Base-by-base conservation (phyloP, 1,140 invertebrate species). In the Caenorhabditis brenneri region DNA sequence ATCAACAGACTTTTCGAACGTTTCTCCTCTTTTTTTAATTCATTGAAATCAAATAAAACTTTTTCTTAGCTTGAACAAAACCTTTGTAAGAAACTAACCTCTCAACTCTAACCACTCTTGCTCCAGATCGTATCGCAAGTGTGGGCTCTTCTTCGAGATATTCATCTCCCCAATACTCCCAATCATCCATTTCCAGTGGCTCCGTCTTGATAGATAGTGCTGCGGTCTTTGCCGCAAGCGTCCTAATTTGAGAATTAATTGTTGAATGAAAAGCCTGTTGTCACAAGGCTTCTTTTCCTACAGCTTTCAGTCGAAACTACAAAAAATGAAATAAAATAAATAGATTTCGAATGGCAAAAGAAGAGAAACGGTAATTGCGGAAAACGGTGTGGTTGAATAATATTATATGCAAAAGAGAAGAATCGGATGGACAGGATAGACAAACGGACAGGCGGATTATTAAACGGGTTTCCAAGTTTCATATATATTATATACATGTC, bases 401-500 rank as follows among this genome's bases (percentile, higher is more conserved):
- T 46, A 46, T 9, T n/a, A 51, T 51, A 51, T 51, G 48, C 48
- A 55, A 42, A 42, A 42, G 24, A 15, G 27, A 29, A 55, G 24
- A 27, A 55, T 55, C 65, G 36, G 65, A 74, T 36, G 58, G 58
- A 65, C 58, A 24, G 58, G 7, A 65, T 65, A 36, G 58, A 65
- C 27, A 27, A 9, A n/a, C 29, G 31, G 58, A 33, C 65, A 74
- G 65, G 33, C 65, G 36, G 65, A 74, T 74, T 74, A 74, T 74
- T 74, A 74, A 74, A 74, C 65, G 65, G 65, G 65, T 74, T 74
- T 74, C 33, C 16, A 22, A 55, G 65, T 74, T 74, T 74, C 58
- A 65, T 65, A 27, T 55, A 55, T 55, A 51, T 51, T 29, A 5
- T 58, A 29, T 58, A 29, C 36, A 36, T 65, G 9, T 74, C 24